These are phyloP conservation scores for Xestia xanthographa DNA, from an alignment of 2,888 invertebrate genomes.

Conservation along the genomic window DNA sequence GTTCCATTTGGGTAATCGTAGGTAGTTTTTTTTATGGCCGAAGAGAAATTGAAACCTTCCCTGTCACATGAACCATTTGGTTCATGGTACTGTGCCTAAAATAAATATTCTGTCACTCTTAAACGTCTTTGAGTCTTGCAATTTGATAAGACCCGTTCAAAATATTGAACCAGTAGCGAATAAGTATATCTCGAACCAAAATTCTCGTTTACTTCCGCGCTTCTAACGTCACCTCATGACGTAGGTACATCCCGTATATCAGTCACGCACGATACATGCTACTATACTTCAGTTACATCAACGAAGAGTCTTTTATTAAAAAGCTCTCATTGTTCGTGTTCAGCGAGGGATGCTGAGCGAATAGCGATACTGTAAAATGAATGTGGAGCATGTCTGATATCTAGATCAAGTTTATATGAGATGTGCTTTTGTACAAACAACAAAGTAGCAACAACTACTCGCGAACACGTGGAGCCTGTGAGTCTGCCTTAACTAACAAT, in stretches of 20 bases:
- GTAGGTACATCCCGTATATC: background rate
- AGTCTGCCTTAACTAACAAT: background rate
- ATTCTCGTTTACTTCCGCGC: background rate
- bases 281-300: background rate
- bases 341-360: background rate
- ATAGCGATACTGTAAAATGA: slow-evolving; percentile 4
- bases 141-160: background rate
- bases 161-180: background rate
- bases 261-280: slow-evolving; percentile 9
- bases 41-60: background rate
- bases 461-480: background rate
- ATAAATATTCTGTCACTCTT: background rate
- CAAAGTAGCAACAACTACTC: background rate
- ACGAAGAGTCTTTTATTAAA: slow-evolving; percentile 10
- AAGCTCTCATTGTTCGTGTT: slow-evolving; percentile 15
- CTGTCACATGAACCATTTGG: background rate
- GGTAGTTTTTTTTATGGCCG: background rate
- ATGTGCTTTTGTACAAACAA: background rate
- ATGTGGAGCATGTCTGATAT: slow-evolving; percentile 14
- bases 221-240: background rate
- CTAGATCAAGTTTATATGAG: slow-evolving; percentile 1
- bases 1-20: background rate
- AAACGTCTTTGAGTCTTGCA: background rate
- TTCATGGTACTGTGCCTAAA: background rate
- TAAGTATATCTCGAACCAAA: background rate